Base-by-base conservation (phyloP, 2,797 vertebrate species). In the Fundulus diaphanus region DNA sequence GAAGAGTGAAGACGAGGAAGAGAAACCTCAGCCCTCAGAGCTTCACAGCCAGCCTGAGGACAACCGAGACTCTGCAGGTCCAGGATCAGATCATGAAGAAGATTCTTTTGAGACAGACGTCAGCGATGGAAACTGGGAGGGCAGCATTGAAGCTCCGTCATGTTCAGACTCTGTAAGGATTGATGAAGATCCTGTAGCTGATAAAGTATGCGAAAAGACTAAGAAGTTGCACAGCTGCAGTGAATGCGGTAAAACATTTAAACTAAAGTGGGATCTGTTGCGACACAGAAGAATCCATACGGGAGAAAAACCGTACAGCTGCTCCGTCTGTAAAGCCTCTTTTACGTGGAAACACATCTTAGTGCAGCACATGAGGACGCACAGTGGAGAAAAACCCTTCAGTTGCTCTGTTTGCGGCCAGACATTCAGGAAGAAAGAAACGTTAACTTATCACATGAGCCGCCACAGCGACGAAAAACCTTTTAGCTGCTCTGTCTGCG, bases 1-100 rank as follows among this genome's bases (percentile, higher is more conserved):
- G 56, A 84, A 80, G 72, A 74, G 7, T 46, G 80, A 82, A 52
- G 74, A 74, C 0, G 56, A 74, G 20, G 59, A 79, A n/a, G 65
- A 68, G n/a, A 66, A 68, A 51, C 52, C 59, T 66, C 20, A 74
- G 76, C 20, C 56, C 1, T 57, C 54, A 1, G 52, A 51, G 29
- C 7, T 54, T 44, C 68, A 3, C 24, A 31, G n/a, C 35, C 48
- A 31, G 27, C 29, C 18, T 42, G 29, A 48, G 52, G 42, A 27
- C 11, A 68, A 44, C 29, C 48, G 42, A 40, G 29, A 70, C 24
- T 48, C 8, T 44, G 27, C 33, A 31, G 56, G 29, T 8, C 31
- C 67, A 56, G 51, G 42, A 16, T 13, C 29, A 48, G 33, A 22
- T 29, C n/a, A 18, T 18, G 56, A n/a, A 18, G 33, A 35, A 48